Conservation (phyloP, 2,113 vertebrate species). For the Calidris pygmaea region DNA sequence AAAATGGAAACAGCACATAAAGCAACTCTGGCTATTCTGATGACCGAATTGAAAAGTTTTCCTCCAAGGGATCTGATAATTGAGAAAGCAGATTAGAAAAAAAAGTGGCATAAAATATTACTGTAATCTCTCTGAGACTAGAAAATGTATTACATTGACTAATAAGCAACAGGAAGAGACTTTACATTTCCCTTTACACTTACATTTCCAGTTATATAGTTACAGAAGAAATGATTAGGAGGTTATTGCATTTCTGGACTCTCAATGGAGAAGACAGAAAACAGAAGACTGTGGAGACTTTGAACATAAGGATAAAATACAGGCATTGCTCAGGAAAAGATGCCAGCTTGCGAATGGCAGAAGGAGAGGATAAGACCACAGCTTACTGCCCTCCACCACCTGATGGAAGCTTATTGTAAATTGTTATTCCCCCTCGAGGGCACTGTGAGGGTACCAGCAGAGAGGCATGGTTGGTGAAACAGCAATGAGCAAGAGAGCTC, state of each 20-base stretch:
- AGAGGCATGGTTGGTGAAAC: fast-evolving
- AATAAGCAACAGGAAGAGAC: conserved; percentile 48
- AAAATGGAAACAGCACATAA: conserved; percentile 26
- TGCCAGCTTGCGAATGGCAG: background rate
- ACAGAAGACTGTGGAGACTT: background rate
- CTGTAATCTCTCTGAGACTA: conserved; percentile 55
- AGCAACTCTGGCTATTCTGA: background rate
- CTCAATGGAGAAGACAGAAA: background rate
- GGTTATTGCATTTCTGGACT: background rate
- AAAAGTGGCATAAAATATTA: conserved; percentile 52
- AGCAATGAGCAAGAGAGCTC: background rate
- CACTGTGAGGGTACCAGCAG: background rate
- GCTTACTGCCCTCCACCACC: background rate
- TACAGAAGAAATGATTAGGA: conserved; percentile 9
- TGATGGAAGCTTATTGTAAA: background rate
- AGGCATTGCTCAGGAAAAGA: background rate
- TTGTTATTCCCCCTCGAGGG: background rate
- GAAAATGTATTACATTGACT: conserved; percentile 31
- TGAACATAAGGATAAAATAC: background rate
- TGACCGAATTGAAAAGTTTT: conserved; percentile 41
- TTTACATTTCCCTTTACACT: conserved; percentile 39
- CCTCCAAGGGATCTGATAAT: conserved; percentile 47
- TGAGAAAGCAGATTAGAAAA: conserved; percentile 60
- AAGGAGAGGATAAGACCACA: background rate
- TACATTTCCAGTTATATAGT: conserved; percentile 28